A percentile compares a stretch with the other conserved stretches of the same genome.
phyloP scores from a whole-genome alignment of 2,888 invertebrate genomes.

The Villa cingulata region DNA sequence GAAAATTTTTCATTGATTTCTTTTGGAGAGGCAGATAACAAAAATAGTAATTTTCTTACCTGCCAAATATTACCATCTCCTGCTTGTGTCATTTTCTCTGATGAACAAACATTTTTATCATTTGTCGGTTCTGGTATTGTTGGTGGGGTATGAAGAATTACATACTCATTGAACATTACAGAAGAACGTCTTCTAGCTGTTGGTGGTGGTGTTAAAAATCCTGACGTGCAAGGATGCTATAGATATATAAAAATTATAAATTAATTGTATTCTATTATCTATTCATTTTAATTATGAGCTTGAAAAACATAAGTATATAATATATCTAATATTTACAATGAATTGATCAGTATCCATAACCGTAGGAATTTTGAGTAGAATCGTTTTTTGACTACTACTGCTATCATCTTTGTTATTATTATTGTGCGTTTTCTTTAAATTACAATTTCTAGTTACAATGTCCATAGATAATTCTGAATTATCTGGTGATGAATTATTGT shows the following conservation, averaged over 20 bases:
- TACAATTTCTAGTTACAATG: slow-evolving; percentile 17
- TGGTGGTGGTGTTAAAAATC: slow-evolving; percentile 56
- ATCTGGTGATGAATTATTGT: slow-evolving; percentile 30
- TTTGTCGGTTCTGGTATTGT: slow-evolving; percentile 24
- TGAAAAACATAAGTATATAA: too few relatives aligned
- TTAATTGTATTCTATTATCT: too few relatives aligned
- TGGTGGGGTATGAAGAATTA: slow-evolving; percentile 53
- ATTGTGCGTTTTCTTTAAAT: slow-evolving; percentile 24
- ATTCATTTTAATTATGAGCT: too few relatives aligned
- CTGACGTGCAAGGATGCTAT: slow-evolving; percentile 50
- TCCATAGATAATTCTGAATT: slow-evolving; percentile 33
- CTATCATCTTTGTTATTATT: slow-evolving; percentile 19
- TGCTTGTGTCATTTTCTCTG: slow-evolving; percentile 82
- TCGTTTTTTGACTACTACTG: slow-evolving; percentile 29
- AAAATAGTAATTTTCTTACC: too few relatives aligned
- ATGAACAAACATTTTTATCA: slow-evolving; percentile 55
- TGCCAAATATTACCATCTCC: slow-evolving; percentile 60
- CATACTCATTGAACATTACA: slow-evolving; percentile 81
- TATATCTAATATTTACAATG: slow-evolving; percentile 26
- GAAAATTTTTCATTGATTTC: slow-evolving; percentile 9
- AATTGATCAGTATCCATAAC: slow-evolving; percentile 32
- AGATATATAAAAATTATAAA: background rate
- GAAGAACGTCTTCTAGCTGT: slow-evolving; percentile 62
- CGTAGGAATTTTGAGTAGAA: slow-evolving; percentile 32
- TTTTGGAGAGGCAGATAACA: too few relatives aligned